Evolutionary conservation across 2,888 invertebrate genomes (phyloP).

Genomic region (Noctua comes): DNA sequence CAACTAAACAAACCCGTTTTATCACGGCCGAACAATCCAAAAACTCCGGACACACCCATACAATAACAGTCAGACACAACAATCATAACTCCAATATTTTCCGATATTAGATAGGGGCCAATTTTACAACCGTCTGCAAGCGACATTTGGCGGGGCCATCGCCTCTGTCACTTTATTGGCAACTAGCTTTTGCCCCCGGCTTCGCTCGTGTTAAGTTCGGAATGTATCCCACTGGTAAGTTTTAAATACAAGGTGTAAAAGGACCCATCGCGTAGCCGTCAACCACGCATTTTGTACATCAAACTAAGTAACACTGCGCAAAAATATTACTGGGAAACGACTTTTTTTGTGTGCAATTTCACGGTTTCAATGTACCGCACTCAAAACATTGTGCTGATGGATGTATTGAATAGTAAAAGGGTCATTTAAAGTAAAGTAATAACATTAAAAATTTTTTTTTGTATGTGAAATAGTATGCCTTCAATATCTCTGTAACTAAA

Average conservation of each 20-base stretch:
- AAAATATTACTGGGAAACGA: not conserved
- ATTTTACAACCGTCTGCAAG: slow-evolving; percentile 65
- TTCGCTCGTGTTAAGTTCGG: not conserved
- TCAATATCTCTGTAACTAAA: not conserved
- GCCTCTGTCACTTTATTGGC: slow-evolving; percentile 69
- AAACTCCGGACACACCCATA: slow-evolving; percentile 1
- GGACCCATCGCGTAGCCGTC: not conserved
- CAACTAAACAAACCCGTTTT: slow-evolving; percentile 8
- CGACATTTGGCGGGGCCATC: slow-evolving; percentile 65
- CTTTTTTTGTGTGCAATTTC: not conserved
- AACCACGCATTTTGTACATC: too few species aligned
- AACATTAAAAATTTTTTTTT: too few species aligned
- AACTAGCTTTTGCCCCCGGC: not conserved
- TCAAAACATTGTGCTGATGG: not conserved
- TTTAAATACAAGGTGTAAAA: not conserved
- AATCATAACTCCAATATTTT: slow-evolving; percentile 46
- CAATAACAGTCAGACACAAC: slow-evolving; percentile 41
- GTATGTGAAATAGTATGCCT: not conserved
- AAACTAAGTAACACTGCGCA: not conserved
- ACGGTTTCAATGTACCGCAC: not conserved
- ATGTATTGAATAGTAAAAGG: not conserved
- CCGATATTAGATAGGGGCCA: slow-evolving; percentile 53
- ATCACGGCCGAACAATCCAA: not conserved
- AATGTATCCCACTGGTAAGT: not conserved
- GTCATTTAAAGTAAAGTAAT: not conserved